Evolutionary conservation across 2,113 vertebrate species (phyloP).

Genomic region (Otocyon megalotis): DNA sequence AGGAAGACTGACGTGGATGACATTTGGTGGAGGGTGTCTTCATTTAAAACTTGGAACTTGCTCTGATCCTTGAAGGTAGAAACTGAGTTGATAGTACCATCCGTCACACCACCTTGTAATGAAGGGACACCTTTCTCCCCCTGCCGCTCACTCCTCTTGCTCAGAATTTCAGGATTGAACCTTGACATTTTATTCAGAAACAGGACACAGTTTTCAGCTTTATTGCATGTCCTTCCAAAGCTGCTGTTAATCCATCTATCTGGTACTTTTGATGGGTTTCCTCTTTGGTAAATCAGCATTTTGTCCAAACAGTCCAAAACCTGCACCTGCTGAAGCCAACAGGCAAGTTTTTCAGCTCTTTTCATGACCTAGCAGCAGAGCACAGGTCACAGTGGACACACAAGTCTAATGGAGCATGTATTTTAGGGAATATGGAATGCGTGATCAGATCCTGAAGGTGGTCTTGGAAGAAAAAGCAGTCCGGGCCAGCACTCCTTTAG

Average conservation of each 20-base stretch:
- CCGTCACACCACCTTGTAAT: not conserved
- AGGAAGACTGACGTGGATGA: not conserved
- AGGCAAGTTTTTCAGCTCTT: not conserved
- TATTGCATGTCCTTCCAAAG: not conserved
- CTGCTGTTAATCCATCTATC: not conserved
- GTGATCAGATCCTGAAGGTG: not conserved
- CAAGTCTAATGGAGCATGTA: not conserved
- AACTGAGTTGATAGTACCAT: not conserved
- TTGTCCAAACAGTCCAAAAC: not conserved
- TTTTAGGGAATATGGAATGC: not conserved
- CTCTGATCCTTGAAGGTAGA: not conserved
- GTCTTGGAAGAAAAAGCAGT: not conserved
- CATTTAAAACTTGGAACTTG: not conserved
- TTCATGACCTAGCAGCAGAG: not conserved
- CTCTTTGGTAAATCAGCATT: not conserved
- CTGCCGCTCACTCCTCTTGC: not conserved
- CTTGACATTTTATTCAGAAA: not conserved
- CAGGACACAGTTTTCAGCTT: not conserved
- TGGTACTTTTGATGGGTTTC: not conserved
- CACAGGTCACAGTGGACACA: not conserved
- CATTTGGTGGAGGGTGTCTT: not conserved
- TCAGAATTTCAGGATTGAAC: not conserved
- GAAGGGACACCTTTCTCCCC: not conserved
- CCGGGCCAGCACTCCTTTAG: not conserved
- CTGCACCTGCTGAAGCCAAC: not conserved